Evolutionary conservation across 2,113 vertebrate species (phyloP).

Genomic region (Nannobrachium achirus): DNA sequence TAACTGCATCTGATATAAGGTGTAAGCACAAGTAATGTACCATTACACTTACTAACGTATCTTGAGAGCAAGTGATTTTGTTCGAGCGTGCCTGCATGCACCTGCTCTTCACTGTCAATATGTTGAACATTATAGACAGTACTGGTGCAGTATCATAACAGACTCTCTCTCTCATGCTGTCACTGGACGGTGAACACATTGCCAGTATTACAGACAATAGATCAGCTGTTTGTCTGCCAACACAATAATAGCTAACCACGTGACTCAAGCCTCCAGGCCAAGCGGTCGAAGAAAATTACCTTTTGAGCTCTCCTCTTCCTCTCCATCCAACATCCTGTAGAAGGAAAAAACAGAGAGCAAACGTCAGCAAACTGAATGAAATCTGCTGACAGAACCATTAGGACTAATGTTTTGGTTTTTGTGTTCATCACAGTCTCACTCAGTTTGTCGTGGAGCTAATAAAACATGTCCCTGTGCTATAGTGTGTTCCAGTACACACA

Average conservation of each 20-base stretch:
- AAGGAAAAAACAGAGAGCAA: conserved; percentile 22
- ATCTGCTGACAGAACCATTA: conserved; percentile 2
- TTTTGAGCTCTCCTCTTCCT: conserved; percentile 63
- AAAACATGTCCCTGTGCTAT: conserved; percentile 9
- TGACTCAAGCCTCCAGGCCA: not conserved
- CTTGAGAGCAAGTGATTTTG: not conserved
- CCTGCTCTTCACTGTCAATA: not conserved
- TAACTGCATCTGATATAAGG: not conserved
- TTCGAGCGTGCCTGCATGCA: not conserved
- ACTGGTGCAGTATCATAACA: not conserved
- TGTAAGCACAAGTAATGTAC: not conserved
- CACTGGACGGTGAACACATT: not conserved
- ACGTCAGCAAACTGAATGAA: conserved; percentile 24
- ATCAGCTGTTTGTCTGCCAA: conserved; percentile 13
- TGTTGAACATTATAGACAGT: not conserved
- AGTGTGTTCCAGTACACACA: conserved; percentile 6
- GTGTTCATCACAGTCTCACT: not conserved
- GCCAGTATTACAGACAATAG: not conserved
- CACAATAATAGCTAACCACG: not conserved
- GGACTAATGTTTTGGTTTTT: not conserved
- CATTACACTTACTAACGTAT: not conserved
- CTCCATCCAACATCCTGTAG: conserved; percentile 57
- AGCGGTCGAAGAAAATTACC: conserved; percentile 47
- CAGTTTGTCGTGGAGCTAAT: conserved; percentile 1
- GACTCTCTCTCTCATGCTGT: not conserved